Conservation (phyloP, 2,113 vertebrate species). For the Acrocephalus arundinaceus region DNA sequence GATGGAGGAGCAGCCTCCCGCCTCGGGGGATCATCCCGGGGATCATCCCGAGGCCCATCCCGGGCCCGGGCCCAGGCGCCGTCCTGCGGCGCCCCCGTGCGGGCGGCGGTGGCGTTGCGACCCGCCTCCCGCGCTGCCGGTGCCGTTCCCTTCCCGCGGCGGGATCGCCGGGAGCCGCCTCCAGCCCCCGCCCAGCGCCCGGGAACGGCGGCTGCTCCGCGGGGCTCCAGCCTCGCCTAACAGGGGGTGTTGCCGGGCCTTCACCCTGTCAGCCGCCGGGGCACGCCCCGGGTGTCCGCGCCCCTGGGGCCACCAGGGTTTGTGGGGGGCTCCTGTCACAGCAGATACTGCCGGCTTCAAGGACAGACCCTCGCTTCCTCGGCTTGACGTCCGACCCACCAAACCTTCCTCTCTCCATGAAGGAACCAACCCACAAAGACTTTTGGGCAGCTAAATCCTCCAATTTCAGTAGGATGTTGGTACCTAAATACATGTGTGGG, state of each 20-base stretch:
- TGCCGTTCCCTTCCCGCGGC: neutral
- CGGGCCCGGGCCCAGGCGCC: neutral
- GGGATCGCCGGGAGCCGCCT: neutral
- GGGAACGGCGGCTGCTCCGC: neutral
- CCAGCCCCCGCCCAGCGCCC: neutral
- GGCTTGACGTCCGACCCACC: neutral
- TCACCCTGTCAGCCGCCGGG: neutral
- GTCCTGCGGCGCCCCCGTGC: constrained; percentile 18
- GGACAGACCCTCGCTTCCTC: neutral
- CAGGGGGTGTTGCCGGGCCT: neutral
- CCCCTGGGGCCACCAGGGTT: neutral
- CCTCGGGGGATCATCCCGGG: neutral
- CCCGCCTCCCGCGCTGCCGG: no score
- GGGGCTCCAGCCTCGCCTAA: rapidly evolving
- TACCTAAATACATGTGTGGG: neutral
- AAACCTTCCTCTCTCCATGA: neutral
- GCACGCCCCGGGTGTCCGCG: rapidly evolving
- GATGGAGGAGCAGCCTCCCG: neutral
- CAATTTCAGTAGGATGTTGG: neutral
- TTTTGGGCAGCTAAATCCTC: neutral
- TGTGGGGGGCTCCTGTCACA: neutral
- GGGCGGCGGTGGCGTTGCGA: neutral
- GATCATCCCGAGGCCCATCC: rapidly evolving
- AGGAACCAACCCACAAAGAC: neutral
- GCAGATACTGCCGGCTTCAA: neutral